Evolutionary conservation across 2,797 vertebrate species (phyloP).

Genomic region (Choloepus didactylus): DNA sequence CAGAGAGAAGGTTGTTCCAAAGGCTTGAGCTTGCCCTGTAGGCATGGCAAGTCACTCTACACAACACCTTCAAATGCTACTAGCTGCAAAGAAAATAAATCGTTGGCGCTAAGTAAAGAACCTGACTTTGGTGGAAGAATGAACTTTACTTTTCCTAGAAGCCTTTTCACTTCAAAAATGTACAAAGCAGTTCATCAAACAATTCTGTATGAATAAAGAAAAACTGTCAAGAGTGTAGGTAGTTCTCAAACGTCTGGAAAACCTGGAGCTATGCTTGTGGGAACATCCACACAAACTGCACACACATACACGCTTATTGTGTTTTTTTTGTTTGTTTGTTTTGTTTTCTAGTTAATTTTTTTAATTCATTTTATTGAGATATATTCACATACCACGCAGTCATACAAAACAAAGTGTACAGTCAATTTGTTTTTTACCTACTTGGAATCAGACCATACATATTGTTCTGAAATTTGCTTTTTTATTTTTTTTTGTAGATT

Average conservation of each 20-base stretch:
- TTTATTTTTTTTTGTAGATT: background rate
- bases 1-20: no score
- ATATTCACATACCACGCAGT: no score
- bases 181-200: background rate
- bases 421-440: background rate
- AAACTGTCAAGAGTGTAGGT: background rate
- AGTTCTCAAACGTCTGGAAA: background rate
- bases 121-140: background rate
- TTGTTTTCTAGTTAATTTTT: no score
- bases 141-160: conserved; percentile 24
- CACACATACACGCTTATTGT: background rate
- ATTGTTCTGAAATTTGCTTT: conserved; percentile 21
- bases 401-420: no score
- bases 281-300: background rate
- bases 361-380: no score
- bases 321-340: no score
- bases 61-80: background rate
- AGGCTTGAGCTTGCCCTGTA: background rate
- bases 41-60: background rate
- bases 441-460: background rate
- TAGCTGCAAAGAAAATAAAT: background rate
- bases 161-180: conserved; percentile 8
- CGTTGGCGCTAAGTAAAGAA: background rate
- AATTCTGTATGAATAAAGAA: background rate
- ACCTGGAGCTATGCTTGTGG: background rate